Percentiles rank a stretch among this genome's conserved stretches.
Conservation (phyloP, 2,888 invertebrate species). For the Anoncus sp. region DNA sequence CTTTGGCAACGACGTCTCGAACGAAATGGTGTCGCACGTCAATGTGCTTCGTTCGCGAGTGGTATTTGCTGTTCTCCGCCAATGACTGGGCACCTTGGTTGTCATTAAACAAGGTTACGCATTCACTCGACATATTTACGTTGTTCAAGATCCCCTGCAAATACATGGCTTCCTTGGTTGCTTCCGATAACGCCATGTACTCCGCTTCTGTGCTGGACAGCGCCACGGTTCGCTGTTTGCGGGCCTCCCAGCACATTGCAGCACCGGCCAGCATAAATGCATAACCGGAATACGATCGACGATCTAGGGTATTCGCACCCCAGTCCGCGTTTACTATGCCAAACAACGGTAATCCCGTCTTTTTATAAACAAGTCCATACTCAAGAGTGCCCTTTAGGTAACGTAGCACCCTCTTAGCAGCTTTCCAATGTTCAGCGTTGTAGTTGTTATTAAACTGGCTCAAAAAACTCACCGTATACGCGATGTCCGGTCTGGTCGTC, state of each 20-base stretch:
- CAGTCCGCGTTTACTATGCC: constrained; percentile 48
- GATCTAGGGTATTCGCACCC: constrained; percentile 28
- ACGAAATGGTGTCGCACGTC: no score
- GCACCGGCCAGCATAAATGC: constrained; percentile 32
- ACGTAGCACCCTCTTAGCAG: constrained; percentile 45
- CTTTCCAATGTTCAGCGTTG: constrained; percentile 23
- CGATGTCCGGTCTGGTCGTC: constrained; percentile 55
- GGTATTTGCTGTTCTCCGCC: constrained; percentile 18
- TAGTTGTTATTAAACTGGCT: no score
- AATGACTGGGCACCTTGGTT: no score
- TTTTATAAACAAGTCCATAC: constrained; percentile 25
- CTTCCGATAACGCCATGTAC: no score
- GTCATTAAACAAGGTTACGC: no score
- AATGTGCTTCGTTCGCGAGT: constrained; percentile 33
- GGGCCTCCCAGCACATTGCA: constrained; percentile 45
- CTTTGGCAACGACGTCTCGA: constrained; percentile 17
- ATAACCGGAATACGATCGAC: constrained; percentile 53
- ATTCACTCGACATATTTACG: no score
- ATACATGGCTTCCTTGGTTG: no score
- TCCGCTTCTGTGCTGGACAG: no score
- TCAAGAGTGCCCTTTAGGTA: constrained; percentile 47
- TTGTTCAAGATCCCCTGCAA: no score
- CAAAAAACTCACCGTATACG: constrained; percentile 48
- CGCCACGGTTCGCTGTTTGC: constrained; percentile 53
- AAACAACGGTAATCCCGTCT: constrained; percentile 31